Evolutionary conservation across 2,113 vertebrate genomes (phyloP), one percentile per base, ranked within the genome.

Genomic region (Oncorhynchus nerka): DNA sequence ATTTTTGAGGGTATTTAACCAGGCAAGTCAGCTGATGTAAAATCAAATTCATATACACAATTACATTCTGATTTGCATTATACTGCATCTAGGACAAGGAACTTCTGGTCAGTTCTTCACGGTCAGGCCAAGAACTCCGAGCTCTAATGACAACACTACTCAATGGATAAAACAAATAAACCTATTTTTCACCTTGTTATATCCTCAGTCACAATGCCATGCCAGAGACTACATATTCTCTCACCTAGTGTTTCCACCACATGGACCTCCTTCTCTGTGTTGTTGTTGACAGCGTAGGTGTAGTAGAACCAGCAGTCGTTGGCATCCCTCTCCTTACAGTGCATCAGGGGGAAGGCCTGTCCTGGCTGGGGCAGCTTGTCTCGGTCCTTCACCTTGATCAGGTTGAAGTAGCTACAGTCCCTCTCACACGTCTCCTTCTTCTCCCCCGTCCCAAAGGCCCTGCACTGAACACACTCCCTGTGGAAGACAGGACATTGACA

Each of bases 231-330:
- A 16, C 16, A 4, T 16, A 55, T 70, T 9, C 45, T 26, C 90
- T 79, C 90, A 98, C 97, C 98, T 88, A 95, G 95, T 0, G 88
- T 94, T 64, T 97, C 94, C 0, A 97, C 95, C 70, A 99, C 97
- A 0, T 94, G 88, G 9, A 94, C 93, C 83, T 94, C 94, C 81
- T 94, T 95, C 69, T 90, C 79, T 0, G 94, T 96, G 19, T 94
- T 91, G 69, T 94, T 93, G 67, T 94, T 96, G 83, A 98, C 94
- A 0, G 96, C 95, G 1, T 97, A 99, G 0, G 95, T 97, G 86
- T 96, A 99, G 88, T 98, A 98, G 92, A 99, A 97, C 98, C 98
- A 99, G 93, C 98, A 99, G 88, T 99, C 97, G 0, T 98, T 96
- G 11, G 95, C 94, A 22, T 97, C 97, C 74, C 97, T 94, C 94